Base-by-base conservation (phyloP, 2,888 invertebrate genomes). In the Keiferia lycopersicella region DNA sequence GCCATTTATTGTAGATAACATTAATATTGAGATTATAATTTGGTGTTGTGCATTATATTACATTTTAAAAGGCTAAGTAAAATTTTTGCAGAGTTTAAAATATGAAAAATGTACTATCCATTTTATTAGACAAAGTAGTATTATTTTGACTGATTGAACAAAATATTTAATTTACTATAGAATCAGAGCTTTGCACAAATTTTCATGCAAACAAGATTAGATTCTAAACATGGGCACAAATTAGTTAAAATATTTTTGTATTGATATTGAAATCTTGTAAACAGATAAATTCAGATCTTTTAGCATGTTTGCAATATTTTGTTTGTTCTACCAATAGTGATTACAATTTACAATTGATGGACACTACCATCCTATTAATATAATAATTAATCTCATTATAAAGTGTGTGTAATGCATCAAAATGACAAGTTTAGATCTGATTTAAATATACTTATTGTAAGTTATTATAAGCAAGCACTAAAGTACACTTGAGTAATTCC, bases 1-100 rank as follows among this genome's bases (percentile, higher is more conserved):
- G 60, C 60, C 53, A 65, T 63, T 41, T 34, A 60, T 26, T 16
- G 56, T 45, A 41, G 26, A 14, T 41, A 22, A 22, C 22, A 14
- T 58, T 45, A 30, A 34, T 61, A 38, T 45, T 63, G 63, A 66
- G 65, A 66, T 66, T 66, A 66, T 34, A 30, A 51, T 61, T 61
- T 63, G 63, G 51, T 63, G 61, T 63, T 62, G 62, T 61, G 50
- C 63, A 63, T 61, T 63, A 48, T 59, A 53, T 34, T 34, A 60
- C 41, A 45, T 60, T 61, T 61, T 64, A 64, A 39, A 45, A 41
- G 30, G 41, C 48, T 48, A 53, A 7, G 34, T 53, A 61, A 60
- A 22, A 11, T 51, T 22, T 12, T 18, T 51, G 51, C 22, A 51
- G 2, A 20, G 22, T 51, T 51, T 20, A 22, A 22, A 51, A 22